Evolutionary conservation across 2,797 vertebrate genomes (phyloP), one percentile per base, ranked within the genome.

Genomic region (Hydrolagus colliei): DNA sequence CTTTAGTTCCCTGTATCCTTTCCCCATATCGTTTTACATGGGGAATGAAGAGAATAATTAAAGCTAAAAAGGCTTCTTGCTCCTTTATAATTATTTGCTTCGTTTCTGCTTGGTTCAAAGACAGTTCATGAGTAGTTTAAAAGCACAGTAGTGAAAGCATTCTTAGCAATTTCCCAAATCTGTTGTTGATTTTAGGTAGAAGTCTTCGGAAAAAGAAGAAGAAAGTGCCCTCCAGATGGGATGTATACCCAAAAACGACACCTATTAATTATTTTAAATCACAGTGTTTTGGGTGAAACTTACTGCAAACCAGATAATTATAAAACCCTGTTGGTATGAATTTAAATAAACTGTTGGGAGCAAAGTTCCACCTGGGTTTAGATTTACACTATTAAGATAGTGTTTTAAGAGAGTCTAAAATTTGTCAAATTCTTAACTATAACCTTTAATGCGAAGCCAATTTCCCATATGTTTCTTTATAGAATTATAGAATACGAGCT

Each of bases 61-160:
- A 84, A 84, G 79, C 79, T 84, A 67, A 84, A 84, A 84, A 84
- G 79, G 32, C 79, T 84, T 41, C 79, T 71, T 68, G 16, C 79
- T 71, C 79, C 79, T 68, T 84, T 84, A 84, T 84, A 84, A 84
- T 84, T 84, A 84, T 84, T 84, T 84, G 67, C 79, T 71, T 63
- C 27, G n/a, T 84, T 84, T 84, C 68, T 20, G 10, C 79, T 84
- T 84, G 79, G 65, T 84, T 84, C 79, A 84, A 84, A 84, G 79
- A 84, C 65, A 71, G 32, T 84, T 84, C 79, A 84, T 63, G 79
- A 71, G 71, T 84, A 35, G 79, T 84, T 84, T 84, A 84, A 84
- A 71, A 68, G 79, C 79, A 71, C 68, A 27, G 79, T 35, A 14
- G 65, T 84, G 79, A 84, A 84, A 71, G 65, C 63, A 63, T 71